Evolutionary conservation across 2,113 vertebrate species (phyloP).

Genomic region (Phaetusa simplex): DNA sequence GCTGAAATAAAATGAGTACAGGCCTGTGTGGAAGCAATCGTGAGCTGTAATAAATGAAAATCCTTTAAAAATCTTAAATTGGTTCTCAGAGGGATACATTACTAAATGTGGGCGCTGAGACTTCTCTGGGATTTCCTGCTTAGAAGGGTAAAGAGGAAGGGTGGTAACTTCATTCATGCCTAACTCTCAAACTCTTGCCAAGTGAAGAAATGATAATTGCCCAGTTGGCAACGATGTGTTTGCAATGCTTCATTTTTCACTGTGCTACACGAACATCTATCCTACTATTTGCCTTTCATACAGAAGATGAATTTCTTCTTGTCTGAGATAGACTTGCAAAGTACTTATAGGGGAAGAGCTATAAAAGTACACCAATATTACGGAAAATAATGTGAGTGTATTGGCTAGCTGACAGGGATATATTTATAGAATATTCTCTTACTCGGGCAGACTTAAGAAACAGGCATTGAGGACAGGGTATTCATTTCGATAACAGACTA

Average conservation of each 20-base stretch:
- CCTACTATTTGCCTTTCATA: not conserved
- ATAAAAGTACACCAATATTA: not conserved
- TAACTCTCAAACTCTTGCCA: not conserved
- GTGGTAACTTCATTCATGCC: not conserved
- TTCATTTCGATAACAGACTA: not conserved
- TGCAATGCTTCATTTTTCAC: not conserved
- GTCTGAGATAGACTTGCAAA: not conserved
- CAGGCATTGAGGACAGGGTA: not conserved
- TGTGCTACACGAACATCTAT: not conserved
- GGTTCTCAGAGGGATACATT: not conserved
- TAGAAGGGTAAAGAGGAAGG: not conserved
- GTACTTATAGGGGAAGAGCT: not conserved
- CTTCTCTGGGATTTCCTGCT: not conserved
- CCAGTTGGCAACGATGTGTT: not conserved
- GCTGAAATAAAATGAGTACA: not conserved
- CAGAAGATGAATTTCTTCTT: not conserved
- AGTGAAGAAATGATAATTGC: not conserved
- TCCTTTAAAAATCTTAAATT: not conserved
- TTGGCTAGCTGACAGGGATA: not conserved
- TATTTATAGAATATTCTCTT: constrained; percentile 23
- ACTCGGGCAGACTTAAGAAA: not conserved
- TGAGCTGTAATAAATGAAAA: not conserved
- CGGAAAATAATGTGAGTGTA: not conserved
- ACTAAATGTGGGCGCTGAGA: not conserved
- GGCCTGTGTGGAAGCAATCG: accelerated